phyloP scores from a whole-genome alignment of 2,888 invertebrate species.

The Pediacus dermestoides region DNA sequence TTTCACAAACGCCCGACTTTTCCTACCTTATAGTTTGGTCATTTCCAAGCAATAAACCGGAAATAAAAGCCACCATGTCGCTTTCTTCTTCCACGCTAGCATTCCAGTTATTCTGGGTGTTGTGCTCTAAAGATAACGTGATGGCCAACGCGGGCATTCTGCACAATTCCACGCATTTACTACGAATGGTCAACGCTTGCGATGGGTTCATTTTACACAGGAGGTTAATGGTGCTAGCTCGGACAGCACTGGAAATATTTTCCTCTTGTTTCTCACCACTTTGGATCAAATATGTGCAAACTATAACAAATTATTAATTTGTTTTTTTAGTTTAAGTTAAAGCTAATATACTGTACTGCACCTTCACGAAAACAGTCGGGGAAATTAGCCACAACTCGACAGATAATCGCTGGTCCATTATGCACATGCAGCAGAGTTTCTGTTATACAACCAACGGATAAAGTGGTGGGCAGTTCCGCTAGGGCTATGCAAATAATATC shows the following conservation, averaged over 20 bases:
- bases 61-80: slow-evolving; percentile 58
- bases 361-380: slow-evolving; percentile 91
- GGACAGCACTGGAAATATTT: slow-evolving; percentile 69
- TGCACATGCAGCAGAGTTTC: slow-evolving; percentile 88
- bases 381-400: slow-evolving; percentile 89
- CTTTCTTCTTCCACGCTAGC: slow-evolving; percentile 34
- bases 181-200: slow-evolving; percentile 78
- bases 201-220: slow-evolving; percentile 88
- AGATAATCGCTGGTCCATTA: slow-evolving; percentile 85
- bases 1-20: too few relatives aligned
- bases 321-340: background rate
- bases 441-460: slow-evolving; percentile 76
- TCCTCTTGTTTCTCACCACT: slow-evolving; percentile 92
- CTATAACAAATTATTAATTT: slow-evolving; percentile 49
- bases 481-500: slow-evolving; percentile 92
- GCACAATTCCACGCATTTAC: slow-evolving; percentile 85
- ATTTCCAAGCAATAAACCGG: slow-evolving; percentile 80
- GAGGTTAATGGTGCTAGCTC: slow-evolving; percentile 71
- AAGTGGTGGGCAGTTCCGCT: slow-evolving; percentile 84
- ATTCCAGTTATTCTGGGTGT: slow-evolving; percentile 30
- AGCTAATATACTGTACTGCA: slow-evolving; percentile 44
- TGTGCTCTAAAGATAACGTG: slow-evolving; percentile 71
- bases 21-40: slow-evolving; percentile 68
- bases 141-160: slow-evolving; percentile 87
- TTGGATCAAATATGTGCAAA: slow-evolving; percentile 77